Evolutionary conservation across 1,140 invertebrate genomes (phyloP).

Genomic region (Halesus radiatus): DNA sequence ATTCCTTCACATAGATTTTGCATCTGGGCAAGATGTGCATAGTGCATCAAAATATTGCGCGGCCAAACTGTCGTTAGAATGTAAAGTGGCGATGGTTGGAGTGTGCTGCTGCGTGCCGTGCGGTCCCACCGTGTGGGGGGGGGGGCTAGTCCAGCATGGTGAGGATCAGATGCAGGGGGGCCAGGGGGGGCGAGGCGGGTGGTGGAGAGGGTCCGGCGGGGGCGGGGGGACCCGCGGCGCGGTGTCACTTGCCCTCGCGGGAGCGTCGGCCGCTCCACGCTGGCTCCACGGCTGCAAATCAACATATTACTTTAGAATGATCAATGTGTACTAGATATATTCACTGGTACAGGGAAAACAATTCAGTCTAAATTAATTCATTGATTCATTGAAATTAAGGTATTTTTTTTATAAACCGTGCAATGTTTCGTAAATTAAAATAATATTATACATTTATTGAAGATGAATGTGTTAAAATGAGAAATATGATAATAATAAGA

Average conservation of each 20-base stretch:
- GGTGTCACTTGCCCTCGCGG: conserved; percentile 75
- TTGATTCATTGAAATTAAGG: too few relatives aligned
- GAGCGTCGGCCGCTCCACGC: conserved; percentile 65
- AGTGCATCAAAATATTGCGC: too few relatives aligned
- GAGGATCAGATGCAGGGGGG: conserved; percentile 57
- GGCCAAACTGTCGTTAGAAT: neutral
- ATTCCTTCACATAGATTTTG: too few relatives aligned
- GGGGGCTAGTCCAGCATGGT: conserved; percentile 58
- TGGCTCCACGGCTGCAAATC: conserved; percentile 62
- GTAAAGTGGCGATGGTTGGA: neutral
- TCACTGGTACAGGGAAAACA: too few relatives aligned
- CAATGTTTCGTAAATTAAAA: too few relatives aligned
- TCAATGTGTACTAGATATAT: too few relatives aligned
- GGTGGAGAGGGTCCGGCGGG: conserved; percentile 39
- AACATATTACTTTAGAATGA: neutral
- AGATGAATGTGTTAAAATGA: too few relatives aligned
- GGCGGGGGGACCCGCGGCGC: conserved; percentile 61
- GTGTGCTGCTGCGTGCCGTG: neutral
- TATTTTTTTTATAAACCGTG: too few relatives aligned
- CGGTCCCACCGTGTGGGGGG: conserved; percentile 1
- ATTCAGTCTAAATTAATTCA: too few relatives aligned
- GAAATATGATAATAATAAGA: too few relatives aligned
- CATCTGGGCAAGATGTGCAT: too few relatives aligned
- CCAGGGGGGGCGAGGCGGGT: conserved; percentile 36
- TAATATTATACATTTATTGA: too few relatives aligned